Evolutionary conservation across 1,140 invertebrate species (phyloP).

Genomic region (Leptinotarsa defecta): DNA sequence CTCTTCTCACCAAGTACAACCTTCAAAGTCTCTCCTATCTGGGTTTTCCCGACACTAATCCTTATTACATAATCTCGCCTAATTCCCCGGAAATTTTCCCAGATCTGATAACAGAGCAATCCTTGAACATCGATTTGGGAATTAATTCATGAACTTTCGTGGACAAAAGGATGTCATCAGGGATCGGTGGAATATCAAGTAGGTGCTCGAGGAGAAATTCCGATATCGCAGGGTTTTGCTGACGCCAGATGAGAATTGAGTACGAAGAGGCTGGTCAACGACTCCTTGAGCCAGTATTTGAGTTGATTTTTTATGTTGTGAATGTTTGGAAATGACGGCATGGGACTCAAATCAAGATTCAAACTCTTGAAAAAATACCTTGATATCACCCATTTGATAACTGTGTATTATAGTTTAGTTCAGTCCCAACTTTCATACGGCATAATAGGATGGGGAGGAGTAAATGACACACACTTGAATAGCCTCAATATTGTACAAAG

Average conservation of each 20-base stretch:
- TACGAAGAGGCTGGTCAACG: not conserved
- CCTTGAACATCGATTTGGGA: not conserved
- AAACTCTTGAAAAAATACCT: no score
- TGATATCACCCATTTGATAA: no score
- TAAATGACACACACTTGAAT: no score
- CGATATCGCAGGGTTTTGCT: not conserved
- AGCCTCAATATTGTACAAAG: no score
- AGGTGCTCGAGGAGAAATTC: not conserved
- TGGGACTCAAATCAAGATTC: no score
- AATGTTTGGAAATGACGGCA: not conserved
- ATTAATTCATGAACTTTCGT: not conserved
- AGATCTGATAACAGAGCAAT: not conserved
- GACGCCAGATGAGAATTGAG: not conserved
- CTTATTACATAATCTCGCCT: not conserved
- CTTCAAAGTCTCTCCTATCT: no score
- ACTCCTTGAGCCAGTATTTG: not conserved
- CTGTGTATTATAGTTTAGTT: no score
- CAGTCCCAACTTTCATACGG: no score
- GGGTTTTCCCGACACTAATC: not conserved
- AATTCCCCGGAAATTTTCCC: not conserved
- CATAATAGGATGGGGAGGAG: no score
- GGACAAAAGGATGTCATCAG: not conserved
- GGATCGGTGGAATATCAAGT: slow-evolving; percentile 2
- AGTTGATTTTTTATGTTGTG: not conserved
- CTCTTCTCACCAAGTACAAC: no score